Percentiles rank a stretch among this genome's conserved stretches.
Conservation (phyloP, 2,797 vertebrate species). For the Gymnothorax javanicus region DNA sequence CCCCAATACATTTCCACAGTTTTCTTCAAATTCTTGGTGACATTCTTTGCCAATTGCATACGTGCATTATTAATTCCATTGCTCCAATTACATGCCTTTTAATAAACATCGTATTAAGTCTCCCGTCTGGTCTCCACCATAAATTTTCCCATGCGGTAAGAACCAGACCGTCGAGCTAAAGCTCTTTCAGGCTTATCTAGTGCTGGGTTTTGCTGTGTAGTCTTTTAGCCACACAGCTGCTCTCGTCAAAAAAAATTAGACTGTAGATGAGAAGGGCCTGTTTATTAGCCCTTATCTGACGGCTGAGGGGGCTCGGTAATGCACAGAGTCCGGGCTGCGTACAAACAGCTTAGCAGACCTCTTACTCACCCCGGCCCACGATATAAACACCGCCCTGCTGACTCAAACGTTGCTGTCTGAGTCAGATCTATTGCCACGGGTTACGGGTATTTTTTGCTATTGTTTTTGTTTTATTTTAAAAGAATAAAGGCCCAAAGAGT, state of each 20-base stretch:
- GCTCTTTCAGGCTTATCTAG: neutral
- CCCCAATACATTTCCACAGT: neutral
- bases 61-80: neutral
- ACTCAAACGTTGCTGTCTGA: neutral
- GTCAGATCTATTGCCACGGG: neutral
- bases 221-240: neutral
- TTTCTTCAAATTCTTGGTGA: neutral
- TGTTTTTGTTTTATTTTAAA: neutral
- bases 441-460: neutral
- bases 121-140: neutral
- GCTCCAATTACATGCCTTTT: conserved; percentile 3
- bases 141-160: neutral
- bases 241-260: neutral
- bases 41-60: neutral
- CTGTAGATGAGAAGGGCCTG: neutral
- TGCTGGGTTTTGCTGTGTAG: neutral
- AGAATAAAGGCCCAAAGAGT: neutral
- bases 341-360: neutral
- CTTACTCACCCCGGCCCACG: neutral
- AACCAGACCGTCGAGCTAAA: neutral
- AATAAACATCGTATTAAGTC: neutral
- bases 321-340: neutral
- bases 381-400: neutral
- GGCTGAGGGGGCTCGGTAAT: neutral
- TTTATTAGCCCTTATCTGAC: neutral